Base-by-base conservation (phyloP, 2,113 vertebrate genomes). In the Thymallus thymallus region DNA sequence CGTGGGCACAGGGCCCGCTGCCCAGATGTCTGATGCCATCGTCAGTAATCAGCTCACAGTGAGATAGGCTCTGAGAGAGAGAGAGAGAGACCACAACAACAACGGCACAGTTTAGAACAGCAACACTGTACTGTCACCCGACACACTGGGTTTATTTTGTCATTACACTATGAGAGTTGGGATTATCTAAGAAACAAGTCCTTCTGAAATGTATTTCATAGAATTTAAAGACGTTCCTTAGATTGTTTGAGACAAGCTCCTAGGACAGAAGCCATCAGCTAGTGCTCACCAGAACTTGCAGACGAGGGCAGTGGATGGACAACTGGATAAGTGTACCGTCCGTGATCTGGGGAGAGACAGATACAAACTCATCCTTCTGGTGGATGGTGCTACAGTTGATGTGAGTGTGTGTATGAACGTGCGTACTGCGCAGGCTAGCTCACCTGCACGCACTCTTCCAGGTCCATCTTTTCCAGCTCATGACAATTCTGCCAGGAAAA, bases 381-480 rank as follows among this genome's bases (percentile, higher is more conserved):
- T 68, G 14, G 5, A 22, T 68, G 30, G 64, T 18, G 66, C 41
- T 9, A 46, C 9, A 45, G 58, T n/a, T 30, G 18, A 22, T 63
- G 58, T 63, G 22, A 7, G 22, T 13, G 22, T 63, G 13, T 45
- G 24, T n/a, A 16, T 26, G 68, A 26, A 22, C 10, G 45, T 26
- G 2, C 6, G 18, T 55, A 4, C 29, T 61, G 20, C 0, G 0
- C 7, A 64, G 7, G 63, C 7, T 26, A 45, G 12, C 88, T 90
- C 90, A 98, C 97, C 95, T 99, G 97, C 61, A 99, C 96, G 86
- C 97, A 99, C 85, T 99, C 98, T 83, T 99, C 98, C 85, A 99
- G 93, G 89, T 99, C 98, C 98, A 99, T 99, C 89, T 99, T 99
- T 87, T 99, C 97, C 75, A 99, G 94, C 73, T 98, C 97, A 16